A percentile compares a stretch with the other conserved stretches of the same genome.
Conservation (phyloP, 2,113 vertebrate species). For the Alethe diademata region DNA sequence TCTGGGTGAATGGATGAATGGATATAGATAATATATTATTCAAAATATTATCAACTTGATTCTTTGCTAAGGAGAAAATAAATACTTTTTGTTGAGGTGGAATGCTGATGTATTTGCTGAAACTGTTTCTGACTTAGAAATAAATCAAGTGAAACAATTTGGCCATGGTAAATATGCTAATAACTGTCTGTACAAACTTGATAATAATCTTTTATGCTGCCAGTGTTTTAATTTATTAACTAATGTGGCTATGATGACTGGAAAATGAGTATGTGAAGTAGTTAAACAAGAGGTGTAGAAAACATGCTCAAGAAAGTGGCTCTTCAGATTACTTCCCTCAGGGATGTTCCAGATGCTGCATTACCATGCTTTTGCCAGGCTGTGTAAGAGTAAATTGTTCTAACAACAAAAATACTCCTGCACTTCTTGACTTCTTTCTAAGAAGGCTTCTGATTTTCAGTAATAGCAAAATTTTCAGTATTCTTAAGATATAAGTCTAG, state of each 20-base stretch:
- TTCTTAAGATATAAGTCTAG: not conserved
- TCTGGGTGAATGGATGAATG: constrained; percentile 24
- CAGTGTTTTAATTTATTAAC: constrained; percentile 14
- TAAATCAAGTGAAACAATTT: constrained; percentile 35
- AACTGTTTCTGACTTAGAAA: constrained; percentile 21
- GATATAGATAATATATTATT: constrained; percentile 31
- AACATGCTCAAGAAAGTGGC: not conserved
- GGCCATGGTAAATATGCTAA: constrained; percentile 21
- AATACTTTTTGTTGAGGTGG: not conserved
- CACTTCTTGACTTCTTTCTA: not conserved
- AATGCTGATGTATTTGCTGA: not conserved
- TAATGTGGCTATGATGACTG: not conserved
- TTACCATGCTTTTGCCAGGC: not conserved
- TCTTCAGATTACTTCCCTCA: not conserved
- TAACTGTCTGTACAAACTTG: constrained; percentile 25
- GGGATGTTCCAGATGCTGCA: not conserved
- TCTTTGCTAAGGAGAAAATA: constrained; percentile 19
- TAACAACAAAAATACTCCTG: not conserved
- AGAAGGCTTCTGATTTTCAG: not conserved
- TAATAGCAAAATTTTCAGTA: not conserved
- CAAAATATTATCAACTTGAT: constrained; percentile 8
- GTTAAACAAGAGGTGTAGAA: not conserved
- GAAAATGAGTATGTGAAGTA: not conserved
- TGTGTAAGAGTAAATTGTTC: not conserved
- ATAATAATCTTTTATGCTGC: not conserved